Base-by-base conservation (phyloP, 2,113 vertebrate genomes). In the Thoracochromis brauschi region DNA sequence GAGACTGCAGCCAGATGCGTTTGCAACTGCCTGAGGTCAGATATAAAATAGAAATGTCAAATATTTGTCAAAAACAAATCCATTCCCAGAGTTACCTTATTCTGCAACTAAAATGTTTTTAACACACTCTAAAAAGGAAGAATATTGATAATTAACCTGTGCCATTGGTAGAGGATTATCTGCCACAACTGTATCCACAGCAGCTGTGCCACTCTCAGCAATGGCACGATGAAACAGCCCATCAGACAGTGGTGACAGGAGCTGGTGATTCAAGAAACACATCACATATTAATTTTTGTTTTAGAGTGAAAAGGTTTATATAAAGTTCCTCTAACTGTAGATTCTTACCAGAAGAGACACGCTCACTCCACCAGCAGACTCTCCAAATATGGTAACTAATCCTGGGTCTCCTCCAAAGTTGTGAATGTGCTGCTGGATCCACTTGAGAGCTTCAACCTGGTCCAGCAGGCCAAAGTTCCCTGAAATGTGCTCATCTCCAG, bases 401-500 rank as follows among this genome's bases (percentile, higher is more conserved):
- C 38, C 38, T 38, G 31, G 45, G 42, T 45, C 42, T 45, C 42
- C 42, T 49, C 47, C 47, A 9, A 49, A 49, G 17, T 49, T 49
- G 17, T 94, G 85, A 40, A 98, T 98, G 84, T 99, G 97, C 88
- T 97, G 93, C 88, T 98, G 97, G 80, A 97, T 85, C 98, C 97
- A 99, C 14, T 6, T 96, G 82, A 99, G 96, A 2, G 97, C 97
- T 6, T 97, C 94, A 11, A 99, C 85, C 94, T 99, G 98, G 91
- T 99, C 98, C 91, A 98, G 85, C 65, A 97, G 91, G 0, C 97
- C 98, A 92, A 96, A 97, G 96, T 99, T 98, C 2, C 98, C 98
- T 1, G 6, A 80, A 4, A 97, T 81, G 31, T 97, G 94, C 35
- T 54, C 51, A 54, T 54, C 51, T 54, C 51, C 51, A 26, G 98